These are phyloP conservation scores for Chloromyia formosa DNA, from an alignment of 2,888 invertebrate genomes.

Conservation along the genomic window DNA sequence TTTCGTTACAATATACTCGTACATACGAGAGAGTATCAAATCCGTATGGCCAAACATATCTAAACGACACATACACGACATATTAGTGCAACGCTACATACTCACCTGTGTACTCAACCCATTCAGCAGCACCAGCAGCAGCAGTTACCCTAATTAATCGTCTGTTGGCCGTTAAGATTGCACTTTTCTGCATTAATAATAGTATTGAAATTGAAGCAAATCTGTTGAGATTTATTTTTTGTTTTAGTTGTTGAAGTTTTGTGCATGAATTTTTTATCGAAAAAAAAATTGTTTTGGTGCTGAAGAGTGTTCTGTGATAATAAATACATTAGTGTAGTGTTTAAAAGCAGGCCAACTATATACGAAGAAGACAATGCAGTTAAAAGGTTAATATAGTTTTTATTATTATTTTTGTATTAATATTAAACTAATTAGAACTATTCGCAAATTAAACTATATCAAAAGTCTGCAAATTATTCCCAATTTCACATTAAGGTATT, in stretches of 20 bases:
- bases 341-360: not conserved
- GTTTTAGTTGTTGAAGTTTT: not conserved
- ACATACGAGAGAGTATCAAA: not conserved
- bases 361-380: not conserved
- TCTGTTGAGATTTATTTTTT: not conserved
- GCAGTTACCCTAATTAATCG: too few relatives aligned
- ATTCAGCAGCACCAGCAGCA: too few relatives aligned
- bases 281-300: not conserved
- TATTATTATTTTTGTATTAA: too few relatives aligned
- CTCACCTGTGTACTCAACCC: not conserved
- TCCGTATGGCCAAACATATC: not conserved
- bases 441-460: too few relatives aligned
- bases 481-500: too few relatives aligned
- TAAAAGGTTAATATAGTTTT: conserved; percentile 10
- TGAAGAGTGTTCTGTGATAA: not conserved
- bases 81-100: not conserved
- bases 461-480: too few relatives aligned
- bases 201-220: not conserved
- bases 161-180: too few relatives aligned
- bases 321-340: conserved; percentile 21
- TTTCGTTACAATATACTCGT: conserved; percentile 17
- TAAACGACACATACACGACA: conserved; percentile 15
- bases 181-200: not conserved
- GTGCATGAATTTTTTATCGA: too few relatives aligned
- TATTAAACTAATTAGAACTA: too few relatives aligned